Evolutionary conservation across 2,888 invertebrate species (phyloP), one percentile per base, ranked within the genome.

Genomic region (Neuroscelio doddi): DNA sequence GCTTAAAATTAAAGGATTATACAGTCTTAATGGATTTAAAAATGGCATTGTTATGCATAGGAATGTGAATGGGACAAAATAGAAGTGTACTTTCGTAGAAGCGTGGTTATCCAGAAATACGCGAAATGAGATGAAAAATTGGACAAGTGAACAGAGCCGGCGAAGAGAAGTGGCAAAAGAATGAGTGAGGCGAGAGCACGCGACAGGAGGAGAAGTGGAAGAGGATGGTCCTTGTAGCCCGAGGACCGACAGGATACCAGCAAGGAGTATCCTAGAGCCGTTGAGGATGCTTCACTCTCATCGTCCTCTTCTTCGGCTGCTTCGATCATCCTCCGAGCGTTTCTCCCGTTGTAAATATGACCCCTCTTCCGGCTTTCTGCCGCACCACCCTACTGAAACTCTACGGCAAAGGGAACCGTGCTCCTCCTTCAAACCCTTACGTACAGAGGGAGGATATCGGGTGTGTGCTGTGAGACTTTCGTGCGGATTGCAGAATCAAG

Each of bases 261-360:
- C 73, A 74, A 79, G 76, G 78, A 81, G 81, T 77, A 82, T 81
- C 82, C 82, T 80, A 80, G 80, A 82, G 74, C 73, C 71, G 73
- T 83, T 74, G 80, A 82, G 82, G 77, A 83, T 82, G 66, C 82
- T 82, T 83, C 81, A 82, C 75, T 76, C 73, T 73, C 78, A 74
- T 78, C 77, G 71, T 73, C 74, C 74, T 76, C 69, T 69, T 69
- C 76, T 76, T 74, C 74, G 68, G 56, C 49, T 70, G 50, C 72
- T 68, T 72, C 72, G 53, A 61, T 27, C 27, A 24, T 69, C 66
- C 36, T 46, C 45, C 36, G 12, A 24, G 50, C 46, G n/a, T 42
- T 63, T 45, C 68, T 58, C 67, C 59, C 69, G 68, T 69, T 72
- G 71, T 73, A 70, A 76, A 75, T 74, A 75, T 73, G 69, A 67